phyloP scores from a whole-genome alignment of 2,113 vertebrate species.

The Dunckerocampus dactyliophorus region DNA sequence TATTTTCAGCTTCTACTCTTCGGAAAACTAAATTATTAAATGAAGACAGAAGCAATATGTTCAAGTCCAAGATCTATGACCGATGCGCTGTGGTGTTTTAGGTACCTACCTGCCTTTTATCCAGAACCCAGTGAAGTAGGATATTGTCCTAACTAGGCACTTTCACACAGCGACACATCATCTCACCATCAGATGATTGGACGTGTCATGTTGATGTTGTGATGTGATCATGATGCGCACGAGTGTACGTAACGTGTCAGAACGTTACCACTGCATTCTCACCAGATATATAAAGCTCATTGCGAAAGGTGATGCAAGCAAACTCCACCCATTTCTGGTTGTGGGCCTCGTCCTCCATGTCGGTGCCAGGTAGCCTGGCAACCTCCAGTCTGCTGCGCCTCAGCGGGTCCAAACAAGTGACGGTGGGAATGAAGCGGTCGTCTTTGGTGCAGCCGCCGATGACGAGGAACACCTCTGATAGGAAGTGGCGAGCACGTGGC shows the following conservation, averaged over 20 bases:
- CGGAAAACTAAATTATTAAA: too few species aligned
- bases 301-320: conserved; percentile 90
- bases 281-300: conserved; percentile 98
- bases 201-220: too few species aligned
- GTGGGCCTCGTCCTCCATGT: conserved; percentile 83
- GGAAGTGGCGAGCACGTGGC: conserved; percentile 86
- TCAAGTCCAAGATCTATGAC: too few species aligned
- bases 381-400: conserved; percentile 95
- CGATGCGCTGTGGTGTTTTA: too few species aligned
- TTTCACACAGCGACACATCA: too few species aligned
- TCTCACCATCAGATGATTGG: too few species aligned
- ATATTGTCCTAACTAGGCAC: too few species aligned
- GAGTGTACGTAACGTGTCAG: not conserved
- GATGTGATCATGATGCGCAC: too few species aligned
- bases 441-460: conserved; percentile 96
- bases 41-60: too few species aligned
- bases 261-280: conserved; percentile 10
- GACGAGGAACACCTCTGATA: conserved; percentile 96
- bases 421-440: conserved; percentile 91
- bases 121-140: too few species aligned
- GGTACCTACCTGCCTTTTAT: too few species aligned
- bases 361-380: conserved; percentile 85
- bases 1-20: too few species aligned
- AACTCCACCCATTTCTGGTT: conserved; percentile 98
- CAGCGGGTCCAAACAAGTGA: conserved; percentile 93